Evolutionary conservation across 2,888 invertebrate species (phyloP), one percentile per base, ranked within the genome.

Genomic region (Phengaris arion): DNA sequence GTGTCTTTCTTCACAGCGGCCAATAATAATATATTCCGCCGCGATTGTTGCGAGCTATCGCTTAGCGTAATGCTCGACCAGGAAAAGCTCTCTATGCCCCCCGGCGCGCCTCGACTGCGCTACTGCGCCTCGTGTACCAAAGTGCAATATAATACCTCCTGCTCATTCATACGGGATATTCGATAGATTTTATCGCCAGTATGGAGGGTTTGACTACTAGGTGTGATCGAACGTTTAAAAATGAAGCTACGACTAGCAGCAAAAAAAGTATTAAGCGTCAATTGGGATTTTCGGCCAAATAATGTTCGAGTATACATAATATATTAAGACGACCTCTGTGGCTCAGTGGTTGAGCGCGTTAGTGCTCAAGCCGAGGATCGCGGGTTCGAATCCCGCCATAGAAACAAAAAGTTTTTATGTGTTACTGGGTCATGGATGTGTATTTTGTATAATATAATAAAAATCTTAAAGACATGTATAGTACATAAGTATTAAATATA

Each of bases 11-110:
- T 64, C 2, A 9, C 35, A 64, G 64, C 12, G 12, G 64, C 64
- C 64, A 35, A 64, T 35, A 64, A 64, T 64, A 64, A 35, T 64
- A 35, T 64, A 10, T 87, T 88, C 89, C 88, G 86, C 90, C 86
- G 91, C 90, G 90, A 90, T 90, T 89, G 86, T 89, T 87, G 86
- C 87, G 87, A 86, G 90, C 91, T 91, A 92, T 90, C 91, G 91
- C 91, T 93, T 91, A 92, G 87, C 87, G 90, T 92, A 90, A 93
- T 91, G 90, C 89, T 80, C 85, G 85, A 87, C 86, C 92, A 89
- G 92, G 92, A 93, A 93, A 93, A 89, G 92, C 93, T 93, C 89
- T 93, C 87, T 78, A 81, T 82, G 82, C 85, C 86, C 86, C 87
- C 85, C 82, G 82, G 84, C 82, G 85, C 84, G 84, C 84, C 85